These are phyloP conservation scores for Argentina silus DNA, from an alignment of 2,797 vertebrate genomes.

Conservation along the genomic window DNA sequence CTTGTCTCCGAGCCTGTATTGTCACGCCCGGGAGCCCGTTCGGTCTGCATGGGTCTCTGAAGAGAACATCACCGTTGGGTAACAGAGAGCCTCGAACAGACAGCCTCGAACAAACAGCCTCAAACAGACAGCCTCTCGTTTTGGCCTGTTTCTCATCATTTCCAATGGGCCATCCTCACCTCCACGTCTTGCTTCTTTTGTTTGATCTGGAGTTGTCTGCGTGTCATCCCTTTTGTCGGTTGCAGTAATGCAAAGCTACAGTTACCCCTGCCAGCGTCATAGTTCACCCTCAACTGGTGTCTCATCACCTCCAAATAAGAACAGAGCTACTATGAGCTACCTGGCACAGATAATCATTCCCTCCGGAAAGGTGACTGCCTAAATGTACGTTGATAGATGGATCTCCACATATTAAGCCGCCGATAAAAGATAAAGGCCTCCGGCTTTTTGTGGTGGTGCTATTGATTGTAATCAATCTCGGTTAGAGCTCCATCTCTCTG, in stretches of 20 bases:
- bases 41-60: no score
- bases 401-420: conserved; percentile 49
- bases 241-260: neutral
- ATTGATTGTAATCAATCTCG: conserved; percentile 63
- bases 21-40: no score
- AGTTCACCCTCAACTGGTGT: conserved; percentile 27
- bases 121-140: no score
- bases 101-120: no score
- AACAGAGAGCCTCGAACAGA: no score
- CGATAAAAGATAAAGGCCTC: conserved; percentile 47
- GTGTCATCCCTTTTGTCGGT: neutral
- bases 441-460: conserved; percentile 56
- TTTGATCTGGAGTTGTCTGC: neutral
- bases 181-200: neutral
- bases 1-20: no score
- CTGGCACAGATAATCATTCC: conserved; percentile 21
- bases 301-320: conserved; percentile 2
- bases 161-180: neutral
- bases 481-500: conserved; percentile 20
- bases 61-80: no score
- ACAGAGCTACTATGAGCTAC: neutral
- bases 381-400: conserved; percentile 52
- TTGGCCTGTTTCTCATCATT: no score
- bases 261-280: conserved; percentile 10
- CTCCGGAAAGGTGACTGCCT: conserved; percentile 50